A percentile compares a stretch with the other conserved stretches of the same genome.
Conservation (phyloP, 2,113 vertebrate species). For the Tursiops truncatus region DNA sequence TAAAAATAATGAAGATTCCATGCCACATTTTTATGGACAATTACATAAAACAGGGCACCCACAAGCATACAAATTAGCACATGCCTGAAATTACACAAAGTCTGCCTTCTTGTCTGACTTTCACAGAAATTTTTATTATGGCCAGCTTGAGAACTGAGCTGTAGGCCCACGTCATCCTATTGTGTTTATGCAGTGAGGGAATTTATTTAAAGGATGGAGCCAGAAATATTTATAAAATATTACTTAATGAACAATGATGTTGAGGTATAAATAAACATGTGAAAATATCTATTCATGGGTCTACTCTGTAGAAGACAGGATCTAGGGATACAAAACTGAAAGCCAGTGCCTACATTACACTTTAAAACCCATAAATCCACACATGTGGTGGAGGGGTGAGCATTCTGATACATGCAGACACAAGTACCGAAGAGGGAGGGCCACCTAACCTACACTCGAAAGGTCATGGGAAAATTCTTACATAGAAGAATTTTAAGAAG, state of each 20-base stretch:
- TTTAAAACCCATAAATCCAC: not conserved
- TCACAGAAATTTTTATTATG: slow-evolving; percentile 1
- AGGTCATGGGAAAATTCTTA: not conserved
- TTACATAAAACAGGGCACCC: slow-evolving; percentile 26
- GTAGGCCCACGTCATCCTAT: not conserved
- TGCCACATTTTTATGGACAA: slow-evolving; percentile 59
- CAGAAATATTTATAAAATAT: slow-evolving; percentile 6
- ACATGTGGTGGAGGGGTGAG: not conserved
- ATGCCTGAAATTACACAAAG: slow-evolving; percentile 16
- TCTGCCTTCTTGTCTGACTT: slow-evolving; percentile 8
- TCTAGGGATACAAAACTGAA: not conserved
- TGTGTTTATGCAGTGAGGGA: not conserved
- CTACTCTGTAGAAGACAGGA: not conserved
- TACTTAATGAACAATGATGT: not conserved
- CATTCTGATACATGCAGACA: not conserved
- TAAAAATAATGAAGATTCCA: slow-evolving; percentile 56
- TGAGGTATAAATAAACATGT: not conserved
- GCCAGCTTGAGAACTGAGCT: not conserved
- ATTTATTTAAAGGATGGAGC: not conserved
- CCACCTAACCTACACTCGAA: not conserved
- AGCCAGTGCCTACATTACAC: not conserved
- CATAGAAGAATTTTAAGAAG: not conserved
- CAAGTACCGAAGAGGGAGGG: not conserved
- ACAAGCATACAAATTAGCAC: slow-evolving; percentile 13
- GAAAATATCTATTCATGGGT: not conserved